phyloP scores from a whole-genome alignment of 2,113 vertebrate genomes.

The Melanerpes aurifrons region DNA sequence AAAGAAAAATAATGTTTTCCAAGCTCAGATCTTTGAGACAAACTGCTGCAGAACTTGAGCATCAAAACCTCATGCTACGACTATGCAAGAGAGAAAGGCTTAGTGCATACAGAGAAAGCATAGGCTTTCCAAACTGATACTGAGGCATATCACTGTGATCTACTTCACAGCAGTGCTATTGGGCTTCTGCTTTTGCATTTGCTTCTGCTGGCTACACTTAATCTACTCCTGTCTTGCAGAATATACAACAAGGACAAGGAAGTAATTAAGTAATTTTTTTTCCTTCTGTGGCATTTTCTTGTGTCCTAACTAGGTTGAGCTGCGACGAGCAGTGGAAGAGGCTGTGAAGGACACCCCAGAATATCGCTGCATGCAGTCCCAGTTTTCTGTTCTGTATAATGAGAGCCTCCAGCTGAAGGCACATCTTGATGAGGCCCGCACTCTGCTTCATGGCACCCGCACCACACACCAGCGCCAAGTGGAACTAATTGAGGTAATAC shows the following conservation, averaged over 20 bases:
- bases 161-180: neutral
- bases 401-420: slow-evolving; percentile 94
- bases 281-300: neutral
- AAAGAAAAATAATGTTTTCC: neutral
- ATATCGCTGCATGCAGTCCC: slow-evolving; percentile 96
- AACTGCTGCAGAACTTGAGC: neutral
- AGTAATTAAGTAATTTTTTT: neutral
- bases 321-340: slow-evolving; percentile 88
- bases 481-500: slow-evolving; percentile 91
- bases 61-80: neutral
- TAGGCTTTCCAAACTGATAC: neutral
- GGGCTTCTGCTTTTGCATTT: neutral
- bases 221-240: neutral
- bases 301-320: slow-evolving; percentile 79
- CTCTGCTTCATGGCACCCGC: slow-evolving; percentile 90
- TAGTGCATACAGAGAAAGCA: neutral
- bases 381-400: slow-evolving; percentile 96
- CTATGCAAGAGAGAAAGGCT: neutral
- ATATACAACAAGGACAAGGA: neutral
- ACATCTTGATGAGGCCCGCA: slow-evolving; percentile 93
- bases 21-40: neutral
- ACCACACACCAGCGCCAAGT: slow-evolving; percentile 91
- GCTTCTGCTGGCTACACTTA: neutral
- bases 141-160: neutral
- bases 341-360: slow-evolving; percentile 92